Evolutionary conservation across 2,888 invertebrate species (phyloP), one percentile per base, ranked within the genome.

Genomic region (Coenonympha glycerion): DNA sequence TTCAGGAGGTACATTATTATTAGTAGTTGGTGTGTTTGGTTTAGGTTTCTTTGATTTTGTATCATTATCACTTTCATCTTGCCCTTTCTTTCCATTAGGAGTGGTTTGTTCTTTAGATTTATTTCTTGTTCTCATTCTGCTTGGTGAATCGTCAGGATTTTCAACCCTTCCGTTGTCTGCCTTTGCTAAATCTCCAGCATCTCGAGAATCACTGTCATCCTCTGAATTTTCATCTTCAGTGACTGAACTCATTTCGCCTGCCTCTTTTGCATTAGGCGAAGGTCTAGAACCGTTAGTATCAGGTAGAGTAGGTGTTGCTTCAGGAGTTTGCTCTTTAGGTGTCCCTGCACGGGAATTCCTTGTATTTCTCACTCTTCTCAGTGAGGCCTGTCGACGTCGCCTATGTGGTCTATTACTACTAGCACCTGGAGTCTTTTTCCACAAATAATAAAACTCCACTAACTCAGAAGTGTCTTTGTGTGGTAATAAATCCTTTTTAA

Each of bases 351-450:
- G 91, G 62, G 95, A 94, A 73, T 95, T 95, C 59, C 96, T 89
- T 49, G 96, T 95, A 69, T 95, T 95, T 60, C 96, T 91, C 61
- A 96, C 96, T 68, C 97, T 90, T 62, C 96, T 90, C 65, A 97
- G 86, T 44, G 96, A 95, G 64, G 94, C 94, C 77, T 95, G 95
- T 46, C 96, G 89, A 59, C 97, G 89, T 73, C 98, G 90, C 60
- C 98, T 90, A 74, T 98, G 97, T 19, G 98, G 98, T 63, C 98
- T 91, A 80, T 97, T 97, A 76, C 96, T 97, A 79, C 96, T 96
- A 56, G 99, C 99, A 68, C 97, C 97, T 15, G 98, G 97, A 30
- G 98, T 98, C 88, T 99, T 99, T 89, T 99, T 99, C 99, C 99
- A 99, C 73, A 98, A 90, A 87, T 99, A 99, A 87, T 99, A 99